Evolutionary conservation across 2,113 vertebrate genomes (phyloP).

Genomic region (Heterochromis multidens): DNA sequence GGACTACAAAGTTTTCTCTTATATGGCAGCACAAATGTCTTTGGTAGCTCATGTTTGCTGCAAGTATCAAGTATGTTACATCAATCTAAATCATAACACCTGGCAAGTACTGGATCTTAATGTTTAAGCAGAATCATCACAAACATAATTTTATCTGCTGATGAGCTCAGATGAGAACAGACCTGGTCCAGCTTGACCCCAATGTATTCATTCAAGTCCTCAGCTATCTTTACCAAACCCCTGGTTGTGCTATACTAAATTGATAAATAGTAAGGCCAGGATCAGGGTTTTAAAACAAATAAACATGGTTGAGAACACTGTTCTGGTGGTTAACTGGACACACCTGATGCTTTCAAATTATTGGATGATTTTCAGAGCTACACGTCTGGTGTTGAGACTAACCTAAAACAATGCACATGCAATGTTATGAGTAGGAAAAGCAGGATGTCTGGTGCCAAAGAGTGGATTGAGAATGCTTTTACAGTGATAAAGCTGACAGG

Average conservation of each 20-base stretch:
- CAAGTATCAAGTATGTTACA: background rate
- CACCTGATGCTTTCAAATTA: background rate
- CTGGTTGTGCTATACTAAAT: background rate
- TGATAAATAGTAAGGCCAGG: background rate
- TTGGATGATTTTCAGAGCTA: background rate
- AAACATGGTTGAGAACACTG: background rate
- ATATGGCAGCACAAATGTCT: background rate
- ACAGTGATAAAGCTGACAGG: accelerated
- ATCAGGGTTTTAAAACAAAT: background rate
- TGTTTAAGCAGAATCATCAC: background rate
- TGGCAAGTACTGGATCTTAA: background rate
- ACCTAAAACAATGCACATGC: background rate
- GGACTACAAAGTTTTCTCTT: background rate
- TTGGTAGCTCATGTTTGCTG: background rate
- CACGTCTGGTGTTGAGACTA: background rate
- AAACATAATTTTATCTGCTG: background rate
- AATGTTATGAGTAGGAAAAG: background rate
- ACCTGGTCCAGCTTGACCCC: background rate
- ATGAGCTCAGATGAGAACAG: background rate
- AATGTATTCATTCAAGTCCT: background rate
- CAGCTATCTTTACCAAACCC: background rate
- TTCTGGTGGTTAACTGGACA: background rate
- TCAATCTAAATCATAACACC: background rate
- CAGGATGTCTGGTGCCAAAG: background rate
- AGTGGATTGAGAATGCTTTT: background rate